Evolutionary conservation across 2,797 vertebrate genomes (phyloP).

Genomic region (Dromococcyx pavoninus): DNA sequence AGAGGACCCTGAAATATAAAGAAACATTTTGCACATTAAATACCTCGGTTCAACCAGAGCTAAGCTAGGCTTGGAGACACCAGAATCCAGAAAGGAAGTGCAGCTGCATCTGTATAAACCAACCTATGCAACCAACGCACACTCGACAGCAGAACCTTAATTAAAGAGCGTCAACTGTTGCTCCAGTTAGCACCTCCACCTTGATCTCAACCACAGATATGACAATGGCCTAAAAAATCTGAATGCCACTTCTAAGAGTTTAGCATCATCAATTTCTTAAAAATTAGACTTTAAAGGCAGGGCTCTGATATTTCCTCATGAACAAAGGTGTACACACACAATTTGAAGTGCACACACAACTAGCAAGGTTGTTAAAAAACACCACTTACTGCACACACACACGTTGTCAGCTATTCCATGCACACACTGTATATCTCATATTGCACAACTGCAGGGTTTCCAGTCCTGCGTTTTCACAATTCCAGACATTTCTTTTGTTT

Average conservation of each 20-base stretch:
- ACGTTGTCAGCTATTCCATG: neutral
- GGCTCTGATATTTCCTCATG: neutral
- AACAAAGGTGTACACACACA: neutral
- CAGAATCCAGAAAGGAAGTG: neutral
- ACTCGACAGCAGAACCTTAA: neutral
- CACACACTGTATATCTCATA: neutral
- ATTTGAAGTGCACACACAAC: neutral
- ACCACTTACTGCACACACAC: neutral
- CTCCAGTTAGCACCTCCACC: neutral
- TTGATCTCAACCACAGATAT: conserved; percentile 11
- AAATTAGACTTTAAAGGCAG: neutral
- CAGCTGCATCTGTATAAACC: neutral
- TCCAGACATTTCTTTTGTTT: neutral
- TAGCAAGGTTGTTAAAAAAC: neutral
- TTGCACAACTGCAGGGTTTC: neutral
- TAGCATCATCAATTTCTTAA: neutral
- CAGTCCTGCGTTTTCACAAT: neutral
- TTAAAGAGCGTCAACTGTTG: neutral
- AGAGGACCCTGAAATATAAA: conserved; percentile 81
- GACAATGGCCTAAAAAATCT: neutral
- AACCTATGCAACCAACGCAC: neutral
- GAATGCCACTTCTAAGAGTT: conserved; percentile 8
- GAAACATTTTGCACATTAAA: neutral
- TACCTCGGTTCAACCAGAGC: neutral
- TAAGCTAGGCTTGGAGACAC: neutral